Conservation (phyloP, 2,113 vertebrate genomes). For the Lanius ludovicianus region DNA sequence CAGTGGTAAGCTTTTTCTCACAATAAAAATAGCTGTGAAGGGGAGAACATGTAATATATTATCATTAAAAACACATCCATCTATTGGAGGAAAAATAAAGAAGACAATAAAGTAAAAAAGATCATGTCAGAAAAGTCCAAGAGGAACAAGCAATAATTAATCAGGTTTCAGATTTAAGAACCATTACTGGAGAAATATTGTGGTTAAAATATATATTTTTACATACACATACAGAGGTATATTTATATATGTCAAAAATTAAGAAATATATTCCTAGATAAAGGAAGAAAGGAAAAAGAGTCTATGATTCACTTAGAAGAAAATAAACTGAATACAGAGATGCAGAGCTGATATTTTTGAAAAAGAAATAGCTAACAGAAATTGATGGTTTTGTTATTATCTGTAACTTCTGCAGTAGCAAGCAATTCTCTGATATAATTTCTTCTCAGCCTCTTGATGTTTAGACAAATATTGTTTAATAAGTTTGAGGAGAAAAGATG, state of each 20-base stretch:
- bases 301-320: background rate
- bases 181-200: background rate
- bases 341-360: background rate
- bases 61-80: background rate
- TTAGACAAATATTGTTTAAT: background rate
- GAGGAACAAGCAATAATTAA: background rate
- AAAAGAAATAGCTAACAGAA: background rate
- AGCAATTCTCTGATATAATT: background rate
- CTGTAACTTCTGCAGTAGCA: background rate
- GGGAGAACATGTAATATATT: background rate
- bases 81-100: background rate
- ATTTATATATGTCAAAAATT: background rate
- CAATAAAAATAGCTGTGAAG: constrained; percentile 5
- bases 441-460: background rate
- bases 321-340: background rate
- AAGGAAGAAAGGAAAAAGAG: background rate
- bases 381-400: background rate
- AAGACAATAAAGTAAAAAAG: background rate
- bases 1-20: constrained; percentile 24
- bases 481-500: background rate
- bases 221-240: background rate
- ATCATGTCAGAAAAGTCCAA: background rate
- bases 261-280: background rate
- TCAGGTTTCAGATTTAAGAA: background rate
- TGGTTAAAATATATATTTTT: background rate